phyloP scores from a whole-genome alignment of 2,113 vertebrate genomes.

The Panthera tigris region DNA sequence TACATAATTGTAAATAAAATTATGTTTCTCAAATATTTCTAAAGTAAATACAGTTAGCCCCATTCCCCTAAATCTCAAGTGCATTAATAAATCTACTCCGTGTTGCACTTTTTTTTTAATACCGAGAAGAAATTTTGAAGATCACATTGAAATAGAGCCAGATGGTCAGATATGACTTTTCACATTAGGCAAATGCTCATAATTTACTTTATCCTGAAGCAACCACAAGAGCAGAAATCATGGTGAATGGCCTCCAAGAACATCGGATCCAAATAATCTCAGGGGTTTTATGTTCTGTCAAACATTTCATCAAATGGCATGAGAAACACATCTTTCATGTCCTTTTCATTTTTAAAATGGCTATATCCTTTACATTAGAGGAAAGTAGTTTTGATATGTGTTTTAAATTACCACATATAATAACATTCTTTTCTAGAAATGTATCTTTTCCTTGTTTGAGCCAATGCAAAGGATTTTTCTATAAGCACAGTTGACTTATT shows the following conservation, averaged over 20 bases:
- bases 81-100: slow-evolving; percentile 60
- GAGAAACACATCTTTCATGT: slow-evolving; percentile 58
- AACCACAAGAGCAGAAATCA: slow-evolving; percentile 55
- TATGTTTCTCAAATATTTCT: slow-evolving; percentile 47
- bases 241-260: slow-evolving; percentile 50
- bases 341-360: slow-evolving; percentile 60
- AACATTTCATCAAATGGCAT: slow-evolving; percentile 67
- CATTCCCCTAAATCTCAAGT: background rate
- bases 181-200: slow-evolving; percentile 49
- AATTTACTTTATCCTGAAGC: slow-evolving; percentile 63
- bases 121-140: slow-evolving; percentile 50
- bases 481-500: background rate
- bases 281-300: slow-evolving; percentile 61
- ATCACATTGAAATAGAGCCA: slow-evolving; percentile 53
- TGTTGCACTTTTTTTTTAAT: slow-evolving; percentile 16
- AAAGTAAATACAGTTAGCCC: slow-evolving; percentile 32
- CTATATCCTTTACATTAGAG: slow-evolving; percentile 58
- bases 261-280: slow-evolving; percentile 54
- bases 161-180: slow-evolving; percentile 62
- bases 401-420: slow-evolving; percentile 68
- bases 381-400: slow-evolving; percentile 56
- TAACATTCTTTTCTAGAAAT: slow-evolving; percentile 52
- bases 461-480: background rate
- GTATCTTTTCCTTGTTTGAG: slow-evolving; percentile 47
- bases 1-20: slow-evolving; percentile 28